Evolutionary conservation across 2,888 invertebrate species (phyloP), one percentile per base, ranked within the genome.

Genomic region (Chalcosyrphus nemorum): DNA sequence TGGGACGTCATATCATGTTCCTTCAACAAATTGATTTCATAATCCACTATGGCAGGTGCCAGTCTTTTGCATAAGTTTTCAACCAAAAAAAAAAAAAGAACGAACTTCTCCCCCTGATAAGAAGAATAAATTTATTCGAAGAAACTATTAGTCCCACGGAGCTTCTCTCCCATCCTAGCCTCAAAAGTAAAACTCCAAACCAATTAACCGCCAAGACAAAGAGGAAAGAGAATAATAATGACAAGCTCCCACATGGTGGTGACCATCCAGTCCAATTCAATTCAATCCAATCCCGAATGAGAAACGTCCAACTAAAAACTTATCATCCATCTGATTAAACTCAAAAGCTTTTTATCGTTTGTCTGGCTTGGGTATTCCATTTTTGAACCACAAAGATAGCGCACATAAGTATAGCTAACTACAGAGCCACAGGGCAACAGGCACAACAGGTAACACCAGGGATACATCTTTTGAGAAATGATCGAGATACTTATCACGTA

Each of bases 321-420:
- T 82, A 82, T 82, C 68, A 78, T 29, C 32, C 66, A 82, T 82
- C 82, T 78, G 82, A 82, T 82, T 74, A 68, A 47, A 63, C 41
- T 66, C 59, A 82, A 78, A 78, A 82, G 82, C 82, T 82, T 82
- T 78, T 66, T 72, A 68, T 72, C 54, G 43, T 61, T 43, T 54
- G 9, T 66, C 66, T 41, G 43, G 63, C n/a, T 66, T 61, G 47
- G 57, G 24, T 54, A 68, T 27, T 15, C 24, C 24, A 38, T 56
- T 56, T 56, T 21, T 47, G 35, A 54, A 47, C 47, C 74, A 74
- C 59, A 81, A 81, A 74, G 80, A 80, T 80, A 74, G 66, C 74
- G 66, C 78, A 11, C 32, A 9, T 2, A n/a, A n/a, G n/a, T n/a
- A n/a, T n/a, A n/a, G n/a, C n/a, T n/a, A n/a, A n/a, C n/a, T n/a